These are phyloP conservation scores for Scylla paramamosain DNA, from an alignment of 1,140 invertebrate species.

Conservation along the genomic window DNA sequence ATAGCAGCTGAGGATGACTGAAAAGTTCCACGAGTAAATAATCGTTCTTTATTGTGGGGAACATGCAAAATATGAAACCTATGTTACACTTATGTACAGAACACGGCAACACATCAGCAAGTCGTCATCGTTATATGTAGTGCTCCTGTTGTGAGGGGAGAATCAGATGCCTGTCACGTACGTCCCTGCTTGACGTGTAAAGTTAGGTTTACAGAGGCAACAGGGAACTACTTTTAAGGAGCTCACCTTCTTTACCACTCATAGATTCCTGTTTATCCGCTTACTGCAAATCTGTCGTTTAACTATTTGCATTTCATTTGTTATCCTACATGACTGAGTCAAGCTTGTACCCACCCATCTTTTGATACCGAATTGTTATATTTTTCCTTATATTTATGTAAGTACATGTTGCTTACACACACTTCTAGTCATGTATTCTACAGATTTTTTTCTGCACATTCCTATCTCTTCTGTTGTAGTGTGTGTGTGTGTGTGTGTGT, in stretches of 20 bases:
- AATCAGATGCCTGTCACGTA: no score
- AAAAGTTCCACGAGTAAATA: not conserved
- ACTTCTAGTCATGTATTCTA: not conserved
- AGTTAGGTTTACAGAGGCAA: not conserved
- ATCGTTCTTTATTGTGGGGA: not conserved
- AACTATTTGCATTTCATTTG: no score
- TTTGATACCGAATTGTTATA: not conserved
- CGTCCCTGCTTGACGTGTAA: not conserved
- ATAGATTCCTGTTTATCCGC: not conserved
- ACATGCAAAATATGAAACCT: not conserved
- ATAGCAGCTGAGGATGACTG: no score
- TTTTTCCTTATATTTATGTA: not conserved
- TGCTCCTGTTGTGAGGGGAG: not conserved
- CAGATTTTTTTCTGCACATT: not conserved
- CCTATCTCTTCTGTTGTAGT: not conserved
- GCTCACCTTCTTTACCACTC: not conserved
- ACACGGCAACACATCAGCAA: not conserved
- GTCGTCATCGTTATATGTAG: not conserved
- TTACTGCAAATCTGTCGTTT: no score
- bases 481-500: not conserved
- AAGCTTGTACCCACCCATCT: no score
- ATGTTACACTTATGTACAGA: slow-evolving; percentile 16
- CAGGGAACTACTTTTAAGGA: not conserved
- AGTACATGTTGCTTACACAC: not conserved
- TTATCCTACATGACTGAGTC: no score